Evolutionary conservation across 2,113 vertebrate species (phyloP), one percentile per base, ranked within the genome.

Genomic region (Salvelinus namaycush): DNA sequence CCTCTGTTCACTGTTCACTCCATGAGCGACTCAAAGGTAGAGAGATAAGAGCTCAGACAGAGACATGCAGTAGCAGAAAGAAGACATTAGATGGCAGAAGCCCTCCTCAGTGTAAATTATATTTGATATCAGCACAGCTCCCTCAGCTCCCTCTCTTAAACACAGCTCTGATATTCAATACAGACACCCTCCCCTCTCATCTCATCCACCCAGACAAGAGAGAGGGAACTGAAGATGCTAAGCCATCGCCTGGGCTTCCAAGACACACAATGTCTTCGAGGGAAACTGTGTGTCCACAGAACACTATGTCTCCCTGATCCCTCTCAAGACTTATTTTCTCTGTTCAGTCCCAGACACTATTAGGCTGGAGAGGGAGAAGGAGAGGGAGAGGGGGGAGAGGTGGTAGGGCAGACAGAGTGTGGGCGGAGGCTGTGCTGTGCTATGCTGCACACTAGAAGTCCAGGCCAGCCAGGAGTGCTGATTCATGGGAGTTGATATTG

Each of bases 81-180:
- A 34, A 22, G 34, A 88, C 92, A 90, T 89, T 90, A 92, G 91
- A 85, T 90, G 91, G 91, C 72, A 92, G 87, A 81, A 88, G 82
- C 67, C 72, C 80, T 78, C 86, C 89, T 91, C 72, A 27, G 2
- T 3, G 29, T 20, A 34, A 78, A 29, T 65, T 72, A n/a, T 79
- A 65, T 76, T 22, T 39, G 39, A 39, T 39, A 9, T 27, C 67
- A 67, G 70, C 73, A 84, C 60, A 78, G 73, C 70, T 72, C 69
- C 49, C 59, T 76, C 73, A 39, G 39, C 39, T 39, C 80, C n/a
- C 51, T 68, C 39, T 51, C 49, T 16, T 18, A 54, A 54, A 44
- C 8, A 44, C 39, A 44, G 39, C 9, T 44, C 39, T 44, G 39
- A 44, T 44, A 12, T 44, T 12, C 51, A 77, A 84, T 74, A 79